Evolutionary conservation across 2,797 vertebrate species (phyloP).

Genomic region (Adrianichthys oophorus): DNA sequence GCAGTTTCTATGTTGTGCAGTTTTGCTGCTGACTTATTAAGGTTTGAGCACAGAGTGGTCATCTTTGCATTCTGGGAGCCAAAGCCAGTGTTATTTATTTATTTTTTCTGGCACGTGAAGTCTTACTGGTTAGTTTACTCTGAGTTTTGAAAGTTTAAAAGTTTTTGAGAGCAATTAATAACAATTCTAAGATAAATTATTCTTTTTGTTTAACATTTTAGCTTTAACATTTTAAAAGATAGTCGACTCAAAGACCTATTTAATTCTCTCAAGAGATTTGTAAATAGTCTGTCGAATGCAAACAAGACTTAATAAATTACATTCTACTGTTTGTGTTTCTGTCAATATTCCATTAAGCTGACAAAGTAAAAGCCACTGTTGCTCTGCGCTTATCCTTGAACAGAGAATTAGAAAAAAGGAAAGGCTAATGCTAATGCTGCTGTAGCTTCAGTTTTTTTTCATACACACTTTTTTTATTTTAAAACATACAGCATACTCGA

Average conservation of each 20-base stretch:
- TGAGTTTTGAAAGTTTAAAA: no score
- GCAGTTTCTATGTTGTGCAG: no score
- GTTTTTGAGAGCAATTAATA: no score
- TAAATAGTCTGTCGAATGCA: conserved; percentile 11
- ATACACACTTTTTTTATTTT: not conserved
- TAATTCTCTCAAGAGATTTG: conserved; percentile 5
- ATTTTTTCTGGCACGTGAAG: no score
- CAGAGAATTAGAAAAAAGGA: conserved; percentile 15
- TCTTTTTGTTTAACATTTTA: not conserved
- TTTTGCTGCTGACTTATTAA: no score
- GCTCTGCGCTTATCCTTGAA: conserved; percentile 6
- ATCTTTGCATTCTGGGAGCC: no score
- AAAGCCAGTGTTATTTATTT: no score
- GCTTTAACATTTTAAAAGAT: not conserved
- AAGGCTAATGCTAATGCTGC: conserved; percentile 19
- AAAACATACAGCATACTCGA: not conserved
- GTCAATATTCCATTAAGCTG: conserved; percentile 43
- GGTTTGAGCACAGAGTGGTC: no score
- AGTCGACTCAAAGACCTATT: not conserved
- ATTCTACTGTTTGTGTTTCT: conserved; percentile 3
- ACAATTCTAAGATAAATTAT: no score
- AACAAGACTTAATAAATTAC: conserved; percentile 35
- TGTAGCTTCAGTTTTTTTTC: not conserved
- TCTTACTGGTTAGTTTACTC: no score
- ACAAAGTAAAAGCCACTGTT: conserved; percentile 30